Evolutionary conservation across 2,797 vertebrate species (phyloP).

Genomic region (Diceros bicornis): DNA sequence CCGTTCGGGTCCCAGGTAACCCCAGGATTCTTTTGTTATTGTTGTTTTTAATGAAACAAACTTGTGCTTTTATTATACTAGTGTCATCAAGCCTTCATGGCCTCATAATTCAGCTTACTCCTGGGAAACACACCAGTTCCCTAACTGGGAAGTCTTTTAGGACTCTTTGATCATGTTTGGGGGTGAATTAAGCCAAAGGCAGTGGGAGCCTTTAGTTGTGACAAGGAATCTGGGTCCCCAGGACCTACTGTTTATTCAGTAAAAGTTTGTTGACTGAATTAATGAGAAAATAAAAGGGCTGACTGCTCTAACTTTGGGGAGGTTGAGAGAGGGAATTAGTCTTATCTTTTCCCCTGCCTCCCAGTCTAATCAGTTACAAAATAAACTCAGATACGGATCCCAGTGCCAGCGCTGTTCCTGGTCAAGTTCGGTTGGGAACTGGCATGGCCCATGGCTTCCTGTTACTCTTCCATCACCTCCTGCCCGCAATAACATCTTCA

Average conservation of each 20-base stretch:
- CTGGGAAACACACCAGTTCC: neutral
- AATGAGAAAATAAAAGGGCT: constrained; percentile 58
- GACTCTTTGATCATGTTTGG: neutral
- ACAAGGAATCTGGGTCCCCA: constrained; percentile 54
- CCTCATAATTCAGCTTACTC: neutral
- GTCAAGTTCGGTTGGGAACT: constrained; percentile 47
- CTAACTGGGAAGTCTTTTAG: neutral
- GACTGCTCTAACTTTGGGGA: neutral
- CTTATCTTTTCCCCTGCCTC: constrained; percentile 54
- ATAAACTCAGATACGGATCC: constrained; percentile 26
- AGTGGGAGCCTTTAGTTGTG: constrained; percentile 9
- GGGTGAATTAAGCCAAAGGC: constrained; percentile 23
- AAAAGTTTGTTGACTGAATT: constrained; percentile 64
- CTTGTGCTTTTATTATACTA: neutral
- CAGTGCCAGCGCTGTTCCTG: constrained; percentile 22
- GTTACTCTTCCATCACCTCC: neutral
- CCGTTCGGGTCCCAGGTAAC: neutral
- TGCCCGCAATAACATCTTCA: neutral
- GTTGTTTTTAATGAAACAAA: neutral
- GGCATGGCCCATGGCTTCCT: neutral
- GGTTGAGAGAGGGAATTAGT: constrained; percentile 37
- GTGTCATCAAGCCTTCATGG: neutral
- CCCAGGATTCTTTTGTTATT: neutral
- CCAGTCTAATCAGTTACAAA: neutral
- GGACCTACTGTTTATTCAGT: constrained; percentile 32